Percentiles rank a stretch among this genome's conserved stretches.
phyloP scores from a whole-genome alignment of 2,888 invertebrate species.

The Leucoptera coffeella region DNA sequence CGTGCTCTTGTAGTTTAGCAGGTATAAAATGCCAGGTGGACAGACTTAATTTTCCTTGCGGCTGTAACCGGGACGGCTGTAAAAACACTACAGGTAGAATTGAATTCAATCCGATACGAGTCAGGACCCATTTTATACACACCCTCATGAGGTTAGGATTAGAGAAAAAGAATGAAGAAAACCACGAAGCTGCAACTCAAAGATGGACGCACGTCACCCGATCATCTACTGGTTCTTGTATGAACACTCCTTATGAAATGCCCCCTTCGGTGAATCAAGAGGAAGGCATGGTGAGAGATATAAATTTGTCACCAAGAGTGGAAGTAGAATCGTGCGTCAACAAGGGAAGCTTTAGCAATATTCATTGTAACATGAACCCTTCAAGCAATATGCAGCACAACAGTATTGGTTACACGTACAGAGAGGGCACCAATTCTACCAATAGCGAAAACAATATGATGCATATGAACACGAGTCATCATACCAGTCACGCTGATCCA shows the following conservation, averaged over 20 bases:
- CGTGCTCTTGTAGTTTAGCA: conserved; percentile 88
- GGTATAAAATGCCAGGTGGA: conserved; percentile 98
- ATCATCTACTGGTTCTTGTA: conserved; percentile 12
- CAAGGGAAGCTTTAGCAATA: conserved; percentile 60
- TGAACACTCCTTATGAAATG: conserved; percentile 15
- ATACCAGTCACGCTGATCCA: conserved; percentile 33
- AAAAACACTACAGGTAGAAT: conserved; percentile 88
- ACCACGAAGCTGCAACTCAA: conserved; percentile 32
- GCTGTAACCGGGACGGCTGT: conserved; percentile 91
- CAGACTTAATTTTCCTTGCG: conserved; percentile 92
- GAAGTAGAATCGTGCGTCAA: conserved; percentile 61
- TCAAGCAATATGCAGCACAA: conserved; percentile 11
- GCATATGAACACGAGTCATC: conserved; percentile 34
- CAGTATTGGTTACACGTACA: conserved; percentile 19
- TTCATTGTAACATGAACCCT: conserved; percentile 56
- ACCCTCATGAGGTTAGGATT: conserved; percentile 89
- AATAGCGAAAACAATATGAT: conserved; percentile 22
- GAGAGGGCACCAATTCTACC: conserved; percentile 23
- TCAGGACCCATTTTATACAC: conserved; percentile 94
- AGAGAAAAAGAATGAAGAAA: conserved; percentile 74
- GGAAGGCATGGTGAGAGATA: conserved; percentile 44
- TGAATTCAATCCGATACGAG: conserved; percentile 93
- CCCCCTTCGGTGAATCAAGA: conserved; percentile 12
- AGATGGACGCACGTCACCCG: conserved; percentile 32
- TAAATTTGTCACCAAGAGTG: conserved; percentile 45